Conservation (phyloP, 2,797 vertebrate genomes). For the Coluber constrictor region DNA sequence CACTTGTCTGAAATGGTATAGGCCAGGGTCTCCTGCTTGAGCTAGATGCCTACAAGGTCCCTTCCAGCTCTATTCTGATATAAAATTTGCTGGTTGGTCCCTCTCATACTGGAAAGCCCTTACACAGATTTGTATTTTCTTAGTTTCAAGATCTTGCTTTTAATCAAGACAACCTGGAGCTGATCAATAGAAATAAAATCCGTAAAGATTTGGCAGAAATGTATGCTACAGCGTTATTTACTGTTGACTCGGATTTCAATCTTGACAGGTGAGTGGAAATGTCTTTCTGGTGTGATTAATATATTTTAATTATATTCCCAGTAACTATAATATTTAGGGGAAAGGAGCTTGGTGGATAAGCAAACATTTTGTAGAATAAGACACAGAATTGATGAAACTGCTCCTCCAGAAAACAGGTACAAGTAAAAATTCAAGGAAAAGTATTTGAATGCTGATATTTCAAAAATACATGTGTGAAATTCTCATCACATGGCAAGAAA, state of each 20-base stretch:
- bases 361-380: neutral
- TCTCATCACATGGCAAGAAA: too few relatives aligned
- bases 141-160: constrained; percentile 22
- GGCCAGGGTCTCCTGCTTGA: too few relatives aligned
- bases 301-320: neutral
- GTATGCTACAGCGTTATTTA: neutral
- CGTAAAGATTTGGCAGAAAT: constrained; percentile 1
- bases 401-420: neutral
- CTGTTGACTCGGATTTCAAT: neutral
- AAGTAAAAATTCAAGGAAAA: neutral
- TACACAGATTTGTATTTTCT: neutral
- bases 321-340: neutral
- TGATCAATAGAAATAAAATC: neutral
- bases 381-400: neutral
- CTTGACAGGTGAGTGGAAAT: constrained; percentile 4
- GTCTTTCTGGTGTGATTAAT: neutral
- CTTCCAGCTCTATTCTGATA: neutral
- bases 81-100: neutral
- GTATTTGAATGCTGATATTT: neutral
- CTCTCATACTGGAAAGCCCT: neutral
- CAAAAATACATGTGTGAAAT: neutral
- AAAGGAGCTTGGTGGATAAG: too few relatives aligned
- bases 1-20: too few relatives aligned
- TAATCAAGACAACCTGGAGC: constrained; percentile 20
- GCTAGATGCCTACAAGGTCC: neutral